Percentiles rank a stretch among this genome's conserved stretches.
These are phyloP conservation scores for Poecilia latipinna DNA, from an alignment of 2,113 vertebrate species.

Conservation along the genomic window DNA sequence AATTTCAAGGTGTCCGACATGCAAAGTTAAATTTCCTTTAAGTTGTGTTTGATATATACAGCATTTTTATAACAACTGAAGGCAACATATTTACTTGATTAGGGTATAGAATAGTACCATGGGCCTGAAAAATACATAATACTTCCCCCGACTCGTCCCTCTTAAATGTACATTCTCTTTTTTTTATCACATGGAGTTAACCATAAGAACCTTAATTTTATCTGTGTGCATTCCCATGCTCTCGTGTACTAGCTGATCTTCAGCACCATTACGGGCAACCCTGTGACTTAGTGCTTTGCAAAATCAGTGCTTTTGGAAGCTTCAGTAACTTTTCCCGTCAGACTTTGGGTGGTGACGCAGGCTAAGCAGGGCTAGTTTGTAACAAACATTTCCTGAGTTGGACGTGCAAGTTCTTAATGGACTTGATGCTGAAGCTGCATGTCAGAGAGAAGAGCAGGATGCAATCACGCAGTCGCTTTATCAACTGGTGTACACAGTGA, in stretches of 20 bases:
- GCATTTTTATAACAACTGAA: too few relatives aligned
- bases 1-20: too few relatives aligned
- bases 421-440: neutral
- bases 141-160: too few relatives aligned
- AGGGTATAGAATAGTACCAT: too few relatives aligned
- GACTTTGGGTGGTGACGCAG: neutral
- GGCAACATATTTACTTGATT: too few relatives aligned
- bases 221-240: neutral
- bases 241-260: neutral
- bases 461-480: neutral
- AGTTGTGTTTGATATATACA: too few relatives aligned
- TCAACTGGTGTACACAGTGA: neutral
- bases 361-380: neutral
- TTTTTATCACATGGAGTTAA: too few relatives aligned
- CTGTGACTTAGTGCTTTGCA: neutral
- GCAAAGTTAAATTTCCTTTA: too few relatives aligned
- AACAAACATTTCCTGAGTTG: neutral
- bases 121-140: too few relatives aligned
- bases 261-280: neutral
- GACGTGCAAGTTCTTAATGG: neutral
- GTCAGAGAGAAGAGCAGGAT: neutral
- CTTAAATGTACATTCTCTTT: neutral
- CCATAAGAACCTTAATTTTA: neutral
- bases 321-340: neutral
- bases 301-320: neutral